A percentile compares a stretch with the other conserved stretches of the same genome.
These are phyloP conservation scores for Lota lota DNA, from an alignment of 2,113 vertebrate species.

Conservation along the genomic window DNA sequence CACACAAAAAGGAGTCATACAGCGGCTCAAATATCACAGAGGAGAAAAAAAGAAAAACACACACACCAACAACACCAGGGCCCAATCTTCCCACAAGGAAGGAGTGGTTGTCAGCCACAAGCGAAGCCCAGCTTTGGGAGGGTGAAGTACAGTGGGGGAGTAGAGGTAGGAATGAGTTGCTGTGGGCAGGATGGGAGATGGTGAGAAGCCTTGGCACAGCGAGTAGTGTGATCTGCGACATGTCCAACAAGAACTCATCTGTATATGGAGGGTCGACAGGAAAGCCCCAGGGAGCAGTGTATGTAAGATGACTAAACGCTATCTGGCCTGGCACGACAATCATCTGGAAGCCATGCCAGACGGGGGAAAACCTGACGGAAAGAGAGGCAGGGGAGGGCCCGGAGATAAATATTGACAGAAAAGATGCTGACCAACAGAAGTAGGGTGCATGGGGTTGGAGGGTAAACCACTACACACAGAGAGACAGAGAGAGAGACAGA, in stretches of 20 bases:
- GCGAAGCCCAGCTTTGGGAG: background rate
- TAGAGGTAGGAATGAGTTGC: background rate
- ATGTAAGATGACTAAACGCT: conserved; percentile 19
- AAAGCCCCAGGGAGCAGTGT: conserved; percentile 7
- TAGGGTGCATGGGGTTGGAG: background rate
- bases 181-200: background rate
- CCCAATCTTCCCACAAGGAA: conserved; percentile 1
- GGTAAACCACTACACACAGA: conserved; percentile 16
- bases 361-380: conserved; percentile 12
- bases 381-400: conserved; percentile 9
- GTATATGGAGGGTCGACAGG: conserved; percentile 11
- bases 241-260: conserved; percentile 16
- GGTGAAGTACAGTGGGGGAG: background rate
- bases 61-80: conserved; percentile 15
- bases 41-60: conserved; percentile 27
- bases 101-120: background rate
- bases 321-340: conserved; percentile 35
- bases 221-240: background rate
- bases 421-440: background rate
- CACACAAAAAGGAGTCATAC: conserved; percentile 39
- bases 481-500: background rate
- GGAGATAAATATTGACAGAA: conserved; percentile 8
- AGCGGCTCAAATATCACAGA: conserved; percentile 46
- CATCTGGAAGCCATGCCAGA: conserved; percentile 40
- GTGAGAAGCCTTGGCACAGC: background rate